Evolutionary conservation across 2,888 invertebrate species (phyloP).

Genomic region (Euphydryas editha): DNA sequence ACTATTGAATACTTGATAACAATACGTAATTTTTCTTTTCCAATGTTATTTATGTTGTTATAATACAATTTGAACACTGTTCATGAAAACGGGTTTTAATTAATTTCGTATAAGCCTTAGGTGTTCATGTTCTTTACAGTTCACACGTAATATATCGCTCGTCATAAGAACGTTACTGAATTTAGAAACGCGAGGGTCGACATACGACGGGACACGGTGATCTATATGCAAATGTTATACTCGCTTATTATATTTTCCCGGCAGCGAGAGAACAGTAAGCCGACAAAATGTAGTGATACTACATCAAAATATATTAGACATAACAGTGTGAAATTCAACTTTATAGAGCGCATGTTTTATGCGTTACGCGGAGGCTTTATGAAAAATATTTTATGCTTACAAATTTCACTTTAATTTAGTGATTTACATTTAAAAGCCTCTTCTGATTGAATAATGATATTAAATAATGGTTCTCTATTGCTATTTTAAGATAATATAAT

Average conservation of each 20-base stretch:
- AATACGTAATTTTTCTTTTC: too few species aligned
- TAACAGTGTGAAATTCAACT: constrained; percentile 53
- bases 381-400: constrained; percentile 18
- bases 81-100: constrained; percentile 22
- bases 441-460: background rate
- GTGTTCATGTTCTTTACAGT: constrained; percentile 10
- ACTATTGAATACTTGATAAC: too few species aligned
- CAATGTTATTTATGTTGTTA: background rate
- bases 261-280: constrained; percentile 66
- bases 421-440: background rate
- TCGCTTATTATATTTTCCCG: constrained; percentile 79
- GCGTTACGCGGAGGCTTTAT: constrained; percentile 16
- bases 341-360: constrained; percentile 46
- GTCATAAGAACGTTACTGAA: constrained; percentile 69
- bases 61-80: background rate
- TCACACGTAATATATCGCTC: constrained; percentile 59
- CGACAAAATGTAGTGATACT: constrained; percentile 67
- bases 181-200: constrained; percentile 56
- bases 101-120: constrained; percentile 27
- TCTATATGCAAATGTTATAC: constrained; percentile 83
- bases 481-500: background rate
- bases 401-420: background rate
- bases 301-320: constrained; percentile 73
- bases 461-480: background rate
- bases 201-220: constrained; percentile 67